Conservation (phyloP, 2,113 vertebrate species). For the Synodontis membranacea region DNA sequence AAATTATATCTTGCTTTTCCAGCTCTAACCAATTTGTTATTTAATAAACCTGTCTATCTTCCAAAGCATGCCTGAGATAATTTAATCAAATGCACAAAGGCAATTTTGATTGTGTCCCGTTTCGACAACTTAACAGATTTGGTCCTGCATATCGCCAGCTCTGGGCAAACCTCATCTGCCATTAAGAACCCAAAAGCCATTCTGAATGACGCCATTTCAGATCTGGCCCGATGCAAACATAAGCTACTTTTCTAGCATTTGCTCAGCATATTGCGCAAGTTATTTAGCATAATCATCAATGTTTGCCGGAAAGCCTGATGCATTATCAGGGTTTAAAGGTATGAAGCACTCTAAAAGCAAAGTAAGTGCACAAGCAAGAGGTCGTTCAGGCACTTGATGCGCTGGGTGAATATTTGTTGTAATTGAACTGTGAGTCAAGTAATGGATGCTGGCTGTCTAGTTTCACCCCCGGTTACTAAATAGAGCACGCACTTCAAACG, state of each 20-base stretch:
- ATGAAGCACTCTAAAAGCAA: conserved; percentile 2
- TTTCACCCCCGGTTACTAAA: not conserved
- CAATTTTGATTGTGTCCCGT: not conserved
- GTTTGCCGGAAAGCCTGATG: conserved; percentile 6
- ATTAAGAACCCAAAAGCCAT: conserved; percentile 4
- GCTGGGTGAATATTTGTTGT: conserved; percentile 1
- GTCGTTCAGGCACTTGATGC: conserved; percentile 21
- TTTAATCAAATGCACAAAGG: not conserved
- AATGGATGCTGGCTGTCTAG: not conserved
- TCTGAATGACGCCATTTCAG: conserved; percentile 33
- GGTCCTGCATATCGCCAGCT: conserved; percentile 5
- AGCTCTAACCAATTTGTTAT: not conserved
- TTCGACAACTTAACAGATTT: not conserved
- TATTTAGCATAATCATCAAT: conserved; percentile 23
- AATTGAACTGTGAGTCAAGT: conserved; percentile 29
- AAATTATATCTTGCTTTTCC: not conserved
- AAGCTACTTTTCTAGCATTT: conserved; percentile 33
- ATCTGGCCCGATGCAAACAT: conserved; percentile 1
- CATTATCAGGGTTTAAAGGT: not conserved
- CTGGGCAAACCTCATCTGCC: conserved; percentile 9
- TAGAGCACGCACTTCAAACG: conserved; percentile 2
- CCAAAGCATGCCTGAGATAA: not conserved
- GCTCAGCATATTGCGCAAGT: not conserved
- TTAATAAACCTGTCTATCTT: conserved; percentile 15
- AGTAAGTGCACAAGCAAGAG: not conserved